These are phyloP conservation scores for Lethocerus indicus DNA, from an alignment of 1,140 invertebrate genomes.

Conservation along the genomic window DNA sequence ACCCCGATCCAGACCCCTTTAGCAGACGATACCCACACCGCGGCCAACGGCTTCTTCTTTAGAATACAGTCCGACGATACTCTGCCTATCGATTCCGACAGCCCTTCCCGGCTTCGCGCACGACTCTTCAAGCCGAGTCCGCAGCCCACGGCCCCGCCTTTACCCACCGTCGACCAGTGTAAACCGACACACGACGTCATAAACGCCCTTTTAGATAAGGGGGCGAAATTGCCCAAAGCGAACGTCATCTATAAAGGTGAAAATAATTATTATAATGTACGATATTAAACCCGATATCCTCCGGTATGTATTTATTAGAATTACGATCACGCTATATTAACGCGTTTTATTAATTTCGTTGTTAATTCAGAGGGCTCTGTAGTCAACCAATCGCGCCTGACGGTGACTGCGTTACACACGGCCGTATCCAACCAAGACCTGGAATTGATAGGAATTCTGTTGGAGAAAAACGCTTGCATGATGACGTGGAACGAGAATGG, in stretches of 20 bases:
- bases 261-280: neutral
- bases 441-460: conserved; percentile 24
- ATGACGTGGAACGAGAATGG: conserved; percentile 32
- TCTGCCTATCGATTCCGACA: neutral
- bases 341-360: too few relatives aligned
- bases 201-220: conserved; percentile 5
- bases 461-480: conserved; percentile 22
- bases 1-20: neutral
- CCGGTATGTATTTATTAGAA: too few relatives aligned
- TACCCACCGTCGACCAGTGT: too few relatives aligned
- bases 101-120: neutral
- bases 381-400: conserved; percentile 5
- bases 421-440: conserved; percentile 11
- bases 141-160: too few relatives aligned
- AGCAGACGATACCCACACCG: neutral
- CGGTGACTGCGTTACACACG: conserved; percentile 13
- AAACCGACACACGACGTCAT: too few relatives aligned
- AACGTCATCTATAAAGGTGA: conserved; percentile 6
- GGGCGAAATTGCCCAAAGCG: conserved; percentile 12
- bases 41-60: neutral
- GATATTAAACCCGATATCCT: neutral
- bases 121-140: too few relatives aligned
- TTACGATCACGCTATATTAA: too few relatives aligned
- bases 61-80: neutral
- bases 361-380: conserved; percentile 6